A percentile compares a stretch with the other conserved stretches of the same genome.
These are phyloP conservation scores for Struthidea cinerea DNA, from an alignment of 2,113 vertebrate genomes.

Conservation along the genomic window DNA sequence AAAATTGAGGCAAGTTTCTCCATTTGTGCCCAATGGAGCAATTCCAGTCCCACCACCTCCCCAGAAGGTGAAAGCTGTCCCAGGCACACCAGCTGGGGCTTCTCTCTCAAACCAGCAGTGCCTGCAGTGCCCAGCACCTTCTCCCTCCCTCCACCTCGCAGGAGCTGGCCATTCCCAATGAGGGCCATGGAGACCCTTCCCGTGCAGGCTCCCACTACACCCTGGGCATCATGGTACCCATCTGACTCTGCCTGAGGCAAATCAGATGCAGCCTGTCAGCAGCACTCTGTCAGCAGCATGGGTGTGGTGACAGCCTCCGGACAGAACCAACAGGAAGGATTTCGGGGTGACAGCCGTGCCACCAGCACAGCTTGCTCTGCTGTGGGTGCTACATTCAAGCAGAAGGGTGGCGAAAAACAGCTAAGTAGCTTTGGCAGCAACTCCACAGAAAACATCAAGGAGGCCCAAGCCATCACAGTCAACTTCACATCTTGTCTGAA, in stretches of 20 bases:
- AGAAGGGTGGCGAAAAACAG: neutral
- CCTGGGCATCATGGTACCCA: neutral
- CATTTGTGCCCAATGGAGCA: fast-evolving
- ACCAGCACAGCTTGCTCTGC: neutral
- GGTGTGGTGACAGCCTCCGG: neutral
- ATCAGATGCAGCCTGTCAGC: neutral
- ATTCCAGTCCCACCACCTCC: neutral
- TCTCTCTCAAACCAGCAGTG: neutral
- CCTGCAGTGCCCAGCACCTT: neutral
- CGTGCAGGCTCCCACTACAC: fast-evolving
- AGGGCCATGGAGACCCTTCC: neutral
- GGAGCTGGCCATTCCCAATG: neutral
- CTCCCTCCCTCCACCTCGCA: neutral
- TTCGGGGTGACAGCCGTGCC: neutral
- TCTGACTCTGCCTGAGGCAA: neutral
- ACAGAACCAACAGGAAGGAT: neutral
- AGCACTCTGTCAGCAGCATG: neutral
- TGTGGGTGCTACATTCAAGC: neutral
- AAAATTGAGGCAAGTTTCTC: neutral
- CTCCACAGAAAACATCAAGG: neutral
- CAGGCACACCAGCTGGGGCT: neutral
- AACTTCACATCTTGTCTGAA: neutral
- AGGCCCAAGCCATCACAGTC: neutral
- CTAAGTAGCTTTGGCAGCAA: neutral
- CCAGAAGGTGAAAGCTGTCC: neutral